Conservation (phyloP, 1,140 invertebrate species). For the Melitaea cinxia region DNA sequence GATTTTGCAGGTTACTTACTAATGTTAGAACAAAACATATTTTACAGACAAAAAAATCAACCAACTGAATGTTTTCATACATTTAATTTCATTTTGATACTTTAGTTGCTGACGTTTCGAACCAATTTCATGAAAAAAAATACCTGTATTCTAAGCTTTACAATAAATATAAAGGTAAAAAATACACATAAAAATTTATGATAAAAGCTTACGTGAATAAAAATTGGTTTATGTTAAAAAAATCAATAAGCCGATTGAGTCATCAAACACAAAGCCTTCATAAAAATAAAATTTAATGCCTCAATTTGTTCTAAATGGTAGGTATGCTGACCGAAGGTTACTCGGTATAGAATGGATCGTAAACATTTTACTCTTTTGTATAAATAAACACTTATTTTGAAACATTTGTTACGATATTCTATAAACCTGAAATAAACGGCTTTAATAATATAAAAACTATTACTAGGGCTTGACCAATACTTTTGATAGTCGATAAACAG, state of each 20-base stretch:
- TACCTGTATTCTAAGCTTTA: neutral
- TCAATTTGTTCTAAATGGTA: slow-evolving; percentile 38
- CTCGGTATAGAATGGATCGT: slow-evolving; percentile 24
- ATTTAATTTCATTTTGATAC: too few species aligned
- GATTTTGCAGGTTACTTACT: too few species aligned
- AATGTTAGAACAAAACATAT: too few species aligned
- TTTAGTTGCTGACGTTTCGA: too few species aligned
- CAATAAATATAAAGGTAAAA: slow-evolving; percentile 6
- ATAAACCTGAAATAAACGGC: neutral
- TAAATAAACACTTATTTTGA: slow-evolving; percentile 32
- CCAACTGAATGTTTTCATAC: too few species aligned
- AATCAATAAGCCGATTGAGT: slow-evolving; percentile 28
- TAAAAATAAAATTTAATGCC: slow-evolving; percentile 40
- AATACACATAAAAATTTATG: slow-evolving; percentile 11
- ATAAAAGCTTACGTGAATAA: slow-evolving; percentile 28
- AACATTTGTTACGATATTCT: slow-evolving; percentile 4
- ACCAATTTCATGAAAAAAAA: too few species aligned
- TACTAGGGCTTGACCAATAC: neutral
- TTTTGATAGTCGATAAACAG: neutral
- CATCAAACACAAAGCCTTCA: slow-evolving; percentile 26
- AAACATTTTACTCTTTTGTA: slow-evolving; percentile 34
- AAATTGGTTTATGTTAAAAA: slow-evolving; percentile 22
- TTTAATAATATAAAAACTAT: neutral
- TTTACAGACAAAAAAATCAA: too few species aligned
- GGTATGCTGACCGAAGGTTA: slow-evolving; percentile 30